phyloP scores from a whole-genome alignment of 2,888 invertebrate species.

The Melieria picta region DNA sequence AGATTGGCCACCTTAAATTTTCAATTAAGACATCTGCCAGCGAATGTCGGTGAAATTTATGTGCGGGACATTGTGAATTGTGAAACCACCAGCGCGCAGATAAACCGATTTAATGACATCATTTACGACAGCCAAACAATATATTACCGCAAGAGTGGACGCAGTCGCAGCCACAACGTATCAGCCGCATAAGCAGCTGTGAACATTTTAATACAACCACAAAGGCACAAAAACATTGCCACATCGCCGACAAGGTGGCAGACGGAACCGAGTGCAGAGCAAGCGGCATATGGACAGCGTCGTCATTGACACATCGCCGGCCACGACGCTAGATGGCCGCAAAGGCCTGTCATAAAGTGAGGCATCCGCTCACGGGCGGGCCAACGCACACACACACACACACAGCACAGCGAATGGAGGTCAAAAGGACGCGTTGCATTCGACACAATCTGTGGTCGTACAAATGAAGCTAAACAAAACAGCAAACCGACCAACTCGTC shows the following conservation, averaged over 20 bases:
- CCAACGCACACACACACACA: constrained; percentile 22
- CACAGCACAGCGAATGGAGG: constrained; percentile 42
- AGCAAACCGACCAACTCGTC: constrained; percentile 7
- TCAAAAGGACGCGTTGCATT: constrained; percentile 62
- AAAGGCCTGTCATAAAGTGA: constrained; percentile 29
- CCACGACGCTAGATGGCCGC: neutral
- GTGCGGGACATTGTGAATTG: constrained; percentile 27
- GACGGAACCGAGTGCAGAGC: too few relatives aligned
- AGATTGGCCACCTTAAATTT: constrained; percentile 41
- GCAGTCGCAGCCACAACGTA: neutral
- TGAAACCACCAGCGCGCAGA: constrained; percentile 19
- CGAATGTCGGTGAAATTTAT: constrained; percentile 44
- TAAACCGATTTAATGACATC: constrained; percentile 45
- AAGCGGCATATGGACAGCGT: constrained; percentile 29
- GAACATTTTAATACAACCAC: neutral
- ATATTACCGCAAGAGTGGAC: constrained; percentile 49
- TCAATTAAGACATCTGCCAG: constrained; percentile 64
- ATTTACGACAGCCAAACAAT: constrained; percentile 44
- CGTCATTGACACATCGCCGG: constrained; percentile 55
- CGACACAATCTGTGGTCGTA: constrained; percentile 57
- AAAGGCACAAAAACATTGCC: neutral
- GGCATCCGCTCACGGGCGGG: constrained; percentile 21
- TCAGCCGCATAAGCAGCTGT: neutral
- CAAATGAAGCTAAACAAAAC: constrained; percentile 55
- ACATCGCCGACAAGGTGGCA: neutral